Conservation (phyloP, 2,797 vertebrate genomes). For the Hylomyscus alleni region DNA sequence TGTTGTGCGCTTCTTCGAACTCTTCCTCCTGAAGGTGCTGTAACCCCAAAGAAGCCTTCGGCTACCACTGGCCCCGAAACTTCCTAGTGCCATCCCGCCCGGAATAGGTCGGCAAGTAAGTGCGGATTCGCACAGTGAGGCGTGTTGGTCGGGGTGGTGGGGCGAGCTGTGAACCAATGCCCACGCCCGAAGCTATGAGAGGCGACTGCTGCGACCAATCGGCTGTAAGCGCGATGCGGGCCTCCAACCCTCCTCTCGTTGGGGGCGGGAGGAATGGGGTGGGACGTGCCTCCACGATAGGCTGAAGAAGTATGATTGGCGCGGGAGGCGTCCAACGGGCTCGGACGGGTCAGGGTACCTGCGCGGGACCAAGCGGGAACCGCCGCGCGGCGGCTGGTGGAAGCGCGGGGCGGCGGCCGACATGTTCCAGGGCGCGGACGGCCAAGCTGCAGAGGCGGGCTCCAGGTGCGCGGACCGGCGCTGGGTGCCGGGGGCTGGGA, state of each 20-base stretch:
- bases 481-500: too few species aligned
- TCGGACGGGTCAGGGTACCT: accelerated
- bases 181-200: not conserved
- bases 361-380: accelerated
- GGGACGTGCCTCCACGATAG: not conserved
- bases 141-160: not conserved
- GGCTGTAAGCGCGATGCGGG: too few species aligned
- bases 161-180: not conserved
- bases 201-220: slow-evolving; percentile 37
- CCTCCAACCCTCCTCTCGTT: too few species aligned
- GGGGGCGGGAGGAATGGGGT: not conserved
- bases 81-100: not conserved
- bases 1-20: not conserved
- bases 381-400: not conserved
- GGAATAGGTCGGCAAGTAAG: not conserved
- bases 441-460: slow-evolving; percentile 87
- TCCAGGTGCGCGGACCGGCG: slow-evolving; percentile 90
- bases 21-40: too few species aligned
- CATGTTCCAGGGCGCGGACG: slow-evolving; percentile 92
- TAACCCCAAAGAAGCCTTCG: not conserved
- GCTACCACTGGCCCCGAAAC: not conserved
- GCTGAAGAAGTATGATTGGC: slow-evolving; percentile 47
- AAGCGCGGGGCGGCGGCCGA: slow-evolving; percentile 76
- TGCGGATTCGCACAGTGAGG: not conserved
- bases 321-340: accelerated